phyloP scores from a whole-genome alignment of 2,888 invertebrate species.

The Tridacna gigas region DNA sequence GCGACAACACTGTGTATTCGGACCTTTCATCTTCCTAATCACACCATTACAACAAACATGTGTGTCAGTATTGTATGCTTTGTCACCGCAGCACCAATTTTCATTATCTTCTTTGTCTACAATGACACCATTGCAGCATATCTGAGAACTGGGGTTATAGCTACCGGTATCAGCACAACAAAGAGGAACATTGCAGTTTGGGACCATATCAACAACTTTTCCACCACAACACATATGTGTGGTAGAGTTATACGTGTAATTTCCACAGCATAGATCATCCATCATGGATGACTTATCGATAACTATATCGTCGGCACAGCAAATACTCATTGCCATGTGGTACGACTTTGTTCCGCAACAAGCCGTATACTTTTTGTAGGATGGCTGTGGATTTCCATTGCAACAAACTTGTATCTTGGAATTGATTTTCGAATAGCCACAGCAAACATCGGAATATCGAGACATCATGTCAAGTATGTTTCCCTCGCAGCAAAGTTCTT shows the following conservation, averaged over 20 bases:
- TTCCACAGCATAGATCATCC: conserved; percentile 8
- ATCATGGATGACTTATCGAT: not conserved
- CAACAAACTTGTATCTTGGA: conserved; percentile 3
- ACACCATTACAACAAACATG: conserved; percentile 10
- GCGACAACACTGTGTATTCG: conserved; percentile 9
- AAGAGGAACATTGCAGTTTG: not conserved
- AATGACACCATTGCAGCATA: conserved; percentile 10
- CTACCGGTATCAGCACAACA: conserved; percentile 8
- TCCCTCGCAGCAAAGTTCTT: not conserved
- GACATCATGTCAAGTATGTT: not conserved
- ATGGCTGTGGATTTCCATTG: conserved; percentile 9
- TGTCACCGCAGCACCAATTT: conserved; percentile 11
- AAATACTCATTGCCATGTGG: not conserved
- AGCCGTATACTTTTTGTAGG: not conserved
- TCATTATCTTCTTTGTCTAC: conserved; percentile 8
- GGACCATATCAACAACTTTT: not conserved
- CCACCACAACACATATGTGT: conserved; percentile 18
- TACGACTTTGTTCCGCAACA: conserved; percentile 17
- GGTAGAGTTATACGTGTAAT: not conserved
- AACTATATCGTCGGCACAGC: not conserved
- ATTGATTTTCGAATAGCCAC: not conserved
- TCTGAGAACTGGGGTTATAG: conserved; percentile 4
- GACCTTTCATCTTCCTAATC: not conserved
- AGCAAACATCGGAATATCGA: conserved; percentile 2
- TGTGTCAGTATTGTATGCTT: not conserved